These are phyloP conservation scores for Potamarius usumacintae DNA, from an alignment of 2,113 vertebrate species.

Conservation along the genomic window DNA sequence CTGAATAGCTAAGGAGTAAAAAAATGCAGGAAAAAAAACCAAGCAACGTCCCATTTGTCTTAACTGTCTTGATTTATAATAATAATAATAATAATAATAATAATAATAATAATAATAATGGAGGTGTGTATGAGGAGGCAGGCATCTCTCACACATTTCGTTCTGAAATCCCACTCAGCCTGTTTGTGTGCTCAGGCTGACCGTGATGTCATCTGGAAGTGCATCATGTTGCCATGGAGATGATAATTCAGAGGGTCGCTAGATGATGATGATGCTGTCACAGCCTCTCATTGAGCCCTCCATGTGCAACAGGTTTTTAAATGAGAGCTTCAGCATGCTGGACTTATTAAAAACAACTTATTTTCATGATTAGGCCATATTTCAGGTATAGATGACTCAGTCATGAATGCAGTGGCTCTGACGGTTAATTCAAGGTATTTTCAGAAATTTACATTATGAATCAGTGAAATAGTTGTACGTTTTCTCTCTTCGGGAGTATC, in stretches of 20 bases:
- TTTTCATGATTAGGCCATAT: neutral
- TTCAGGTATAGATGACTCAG: neutral
- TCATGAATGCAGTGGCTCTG: neutral
- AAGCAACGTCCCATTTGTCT: neutral
- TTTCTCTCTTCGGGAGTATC: neutral
- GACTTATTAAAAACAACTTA: neutral
- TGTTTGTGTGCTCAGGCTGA: slow-evolving; percentile 62
- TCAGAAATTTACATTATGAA: neutral
- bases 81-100: no score
- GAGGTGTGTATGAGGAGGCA: neutral
- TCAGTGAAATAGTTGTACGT: neutral
- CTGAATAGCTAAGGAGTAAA: neutral
- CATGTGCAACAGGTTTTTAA: slow-evolving; percentile 54
- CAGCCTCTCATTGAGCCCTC: slow-evolving; percentile 55
- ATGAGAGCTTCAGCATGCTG: slow-evolving; percentile 30
- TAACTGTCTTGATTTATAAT: neutral
- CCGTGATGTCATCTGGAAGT: slow-evolving; percentile 69
- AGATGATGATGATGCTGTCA: slow-evolving; percentile 33
- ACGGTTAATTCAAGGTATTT: neutral
- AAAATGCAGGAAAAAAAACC: neutral
- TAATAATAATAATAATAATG: no score
- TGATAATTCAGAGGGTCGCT: slow-evolving; percentile 51
- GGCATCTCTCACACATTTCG: neutral
- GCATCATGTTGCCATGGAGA: slow-evolving; percentile 71
- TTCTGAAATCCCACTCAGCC: slow-evolving; percentile 48